phyloP scores from a whole-genome alignment of 2,113 vertebrate species.

The Haplochromis vanheusdeni region DNA sequence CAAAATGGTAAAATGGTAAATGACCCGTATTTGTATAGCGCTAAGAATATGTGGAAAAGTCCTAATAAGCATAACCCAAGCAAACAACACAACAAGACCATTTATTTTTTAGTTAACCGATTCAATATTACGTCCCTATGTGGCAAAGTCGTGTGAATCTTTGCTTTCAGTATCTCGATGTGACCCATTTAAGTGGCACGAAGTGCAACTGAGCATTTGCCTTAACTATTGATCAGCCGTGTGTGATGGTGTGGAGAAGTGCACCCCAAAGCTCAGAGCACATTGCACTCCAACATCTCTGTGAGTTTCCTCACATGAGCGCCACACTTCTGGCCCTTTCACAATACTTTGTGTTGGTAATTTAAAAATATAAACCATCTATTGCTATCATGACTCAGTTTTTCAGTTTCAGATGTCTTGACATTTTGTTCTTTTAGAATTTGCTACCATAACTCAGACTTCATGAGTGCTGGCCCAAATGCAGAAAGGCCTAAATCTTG shows the following conservation, averaged over 20 bases:
- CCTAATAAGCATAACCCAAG: background rate
- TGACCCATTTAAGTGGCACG: background rate
- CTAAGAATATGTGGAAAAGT: background rate
- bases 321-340: background rate
- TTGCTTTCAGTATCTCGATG: background rate
- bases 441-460: background rate
- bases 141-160: background rate
- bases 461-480: background rate
- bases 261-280: background rate
- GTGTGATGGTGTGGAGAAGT: background rate
- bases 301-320: background rate
- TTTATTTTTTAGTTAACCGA: background rate
- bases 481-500: background rate
- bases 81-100: background rate
- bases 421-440: background rate
- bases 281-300: background rate
- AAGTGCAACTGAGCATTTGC: background rate
- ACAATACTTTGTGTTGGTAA: background rate
- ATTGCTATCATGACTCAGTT: background rate
- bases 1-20: background rate
- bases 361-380: background rate
- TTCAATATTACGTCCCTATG: background rate
- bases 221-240: background rate
- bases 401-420: background rate
- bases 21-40: no score